Evolutionary conservation across 2,113 vertebrate genomes (phyloP), one percentile per base, ranked within the genome.

Genomic region (Tylochromis polylepis): DNA sequence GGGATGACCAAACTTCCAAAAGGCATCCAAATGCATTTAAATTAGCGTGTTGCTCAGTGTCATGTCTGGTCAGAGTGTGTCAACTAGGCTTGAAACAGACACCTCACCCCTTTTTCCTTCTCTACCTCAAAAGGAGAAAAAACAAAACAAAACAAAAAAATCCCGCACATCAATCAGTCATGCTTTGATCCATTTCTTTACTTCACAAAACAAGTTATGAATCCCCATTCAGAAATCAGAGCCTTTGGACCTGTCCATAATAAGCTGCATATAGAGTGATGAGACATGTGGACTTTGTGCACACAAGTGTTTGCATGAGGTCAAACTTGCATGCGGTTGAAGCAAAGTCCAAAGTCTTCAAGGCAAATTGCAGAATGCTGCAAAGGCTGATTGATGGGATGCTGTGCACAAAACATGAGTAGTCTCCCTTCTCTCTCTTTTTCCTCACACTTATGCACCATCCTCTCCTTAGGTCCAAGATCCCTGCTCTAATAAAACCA

Each of bases 401-500:
- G 12, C 75, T 62, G 87, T 65, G 70, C 78, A 87, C 79, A 85
- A 81, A 91, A 90, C 53, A 83, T 86, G 90, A 93, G 85, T 24
- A 3, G 75, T 46, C 86, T 83, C 22, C n/a, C 36, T 67, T 36
- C 75, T 67, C 58, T 36, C 46, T 43, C 65, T n/a, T 29, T 77
- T 34, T 3, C 55, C 55, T 53, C 58, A 36, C 59, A 36, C 53
- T 22, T 67, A 49, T 41, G 43, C 22, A 2, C 31, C 62, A 59
- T 81, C 84, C 72, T 67, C 65, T 85, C 82, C 79, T 84, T 22
- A 75, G 84, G 83, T 93, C 85, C 58, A 86, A 91, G 87, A 93
- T 89, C 79, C 89, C 91, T 87, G 87, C 89, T 92, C 94, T 88
- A 89, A 92, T 94, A 94, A 92, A 94, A 93, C 85, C 90, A 82